Conservation (phyloP, 1,140 invertebrate genomes). For the Drosophila micromelanica region DNA sequence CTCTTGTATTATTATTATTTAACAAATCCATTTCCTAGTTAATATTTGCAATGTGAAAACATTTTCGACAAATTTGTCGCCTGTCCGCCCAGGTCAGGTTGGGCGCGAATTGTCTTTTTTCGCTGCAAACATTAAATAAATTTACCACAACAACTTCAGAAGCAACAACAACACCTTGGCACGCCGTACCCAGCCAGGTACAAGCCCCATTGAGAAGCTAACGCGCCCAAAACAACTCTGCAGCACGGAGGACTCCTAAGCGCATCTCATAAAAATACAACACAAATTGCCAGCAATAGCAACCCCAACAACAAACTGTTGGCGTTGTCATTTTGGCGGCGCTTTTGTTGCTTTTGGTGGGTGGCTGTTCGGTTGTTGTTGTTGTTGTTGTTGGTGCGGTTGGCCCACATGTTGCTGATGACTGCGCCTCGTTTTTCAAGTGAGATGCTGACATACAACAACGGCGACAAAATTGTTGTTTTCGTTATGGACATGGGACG, state of each 20-base stretch:
- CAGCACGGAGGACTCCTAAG: constrained; percentile 19
- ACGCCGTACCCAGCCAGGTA: not conserved
- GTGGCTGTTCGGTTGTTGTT: constrained; percentile 30
- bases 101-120: constrained; percentile 16
- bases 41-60: not conserved
- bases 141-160: constrained; percentile 40
- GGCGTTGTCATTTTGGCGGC: constrained; percentile 43
- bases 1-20: not conserved
- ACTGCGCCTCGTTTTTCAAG: constrained; percentile 54
- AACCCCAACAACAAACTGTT: constrained; percentile 13
- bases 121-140: constrained; percentile 72
- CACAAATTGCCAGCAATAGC: constrained; percentile 52
- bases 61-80: constrained; percentile 35
- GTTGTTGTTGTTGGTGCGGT: constrained; percentile 18
- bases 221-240: constrained; percentile 39
- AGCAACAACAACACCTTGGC: constrained; percentile 9
- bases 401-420: constrained; percentile 69
- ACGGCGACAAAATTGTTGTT: constrained; percentile 55
- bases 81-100: constrained; percentile 37
- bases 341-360: constrained; percentile 58
- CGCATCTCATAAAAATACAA: constrained; percentile 38
- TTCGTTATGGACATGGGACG: constrained; percentile 47
- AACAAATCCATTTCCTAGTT: not conserved
- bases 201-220: constrained; percentile 53
- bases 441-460: constrained; percentile 35